Evolutionary conservation across 2,888 invertebrate species (phyloP).

Genomic region (Harmothoe impar): DNA sequence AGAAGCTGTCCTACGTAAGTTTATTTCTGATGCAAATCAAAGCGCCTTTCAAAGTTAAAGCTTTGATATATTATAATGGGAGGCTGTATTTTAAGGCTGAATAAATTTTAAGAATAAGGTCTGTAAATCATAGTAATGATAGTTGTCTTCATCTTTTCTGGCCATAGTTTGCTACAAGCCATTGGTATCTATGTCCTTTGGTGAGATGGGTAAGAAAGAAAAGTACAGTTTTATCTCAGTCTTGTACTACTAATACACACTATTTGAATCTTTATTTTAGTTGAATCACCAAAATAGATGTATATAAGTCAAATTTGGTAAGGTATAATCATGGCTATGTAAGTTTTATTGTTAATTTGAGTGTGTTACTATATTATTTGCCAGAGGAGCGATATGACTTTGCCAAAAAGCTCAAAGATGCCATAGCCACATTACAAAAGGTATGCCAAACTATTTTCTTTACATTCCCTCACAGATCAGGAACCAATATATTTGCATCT

Average conservation of each 20-base stretch:
- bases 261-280: not conserved
- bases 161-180: slow-evolving; percentile 13
- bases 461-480: too few species aligned
- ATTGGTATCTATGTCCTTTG: slow-evolving; percentile 12
- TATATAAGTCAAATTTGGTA: too few species aligned
- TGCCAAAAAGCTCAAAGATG: slow-evolving; percentile 93
- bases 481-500: too few species aligned
- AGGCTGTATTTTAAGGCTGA: too few species aligned
- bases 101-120: too few species aligned
- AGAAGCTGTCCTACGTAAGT: slow-evolving; percentile 91
- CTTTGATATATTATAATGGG: too few species aligned
- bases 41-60: too few species aligned
- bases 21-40: not conserved
- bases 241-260: too few species aligned
- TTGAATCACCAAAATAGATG: too few species aligned
- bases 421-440: slow-evolving; percentile 91
- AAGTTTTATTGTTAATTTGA: not conserved
- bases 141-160: not conserved
- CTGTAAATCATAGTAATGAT: too few species aligned
- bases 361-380: slow-evolving; percentile 64
- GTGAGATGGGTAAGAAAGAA: slow-evolving; percentile 40
- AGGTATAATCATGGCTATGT: too few species aligned
- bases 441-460: too few species aligned
- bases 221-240: not conserved
- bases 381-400: slow-evolving; percentile 95